phyloP scores from a whole-genome alignment of 2,113 vertebrate genomes.

The Oenanthe oenanthe region DNA sequence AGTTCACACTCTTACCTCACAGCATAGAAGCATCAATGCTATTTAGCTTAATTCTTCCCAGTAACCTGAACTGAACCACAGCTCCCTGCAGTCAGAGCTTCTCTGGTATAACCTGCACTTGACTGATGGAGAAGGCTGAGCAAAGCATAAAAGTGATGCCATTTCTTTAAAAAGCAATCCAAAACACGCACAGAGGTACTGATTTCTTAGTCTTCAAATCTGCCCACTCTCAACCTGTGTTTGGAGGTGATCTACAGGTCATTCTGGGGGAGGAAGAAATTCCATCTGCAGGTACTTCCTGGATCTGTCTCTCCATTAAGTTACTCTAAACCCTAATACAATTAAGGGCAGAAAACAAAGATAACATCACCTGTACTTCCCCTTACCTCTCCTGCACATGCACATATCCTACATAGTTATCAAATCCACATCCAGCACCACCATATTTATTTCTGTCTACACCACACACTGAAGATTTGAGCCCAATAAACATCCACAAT shows the following conservation, averaged over 20 bases:
- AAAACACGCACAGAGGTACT: neutral
- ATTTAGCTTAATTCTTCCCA: neutral
- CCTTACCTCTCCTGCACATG: neutral
- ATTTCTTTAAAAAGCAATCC: neutral
- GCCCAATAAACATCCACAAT: neutral
- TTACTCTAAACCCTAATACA: neutral
- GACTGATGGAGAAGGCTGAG: neutral
- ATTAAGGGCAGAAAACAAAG: neutral
- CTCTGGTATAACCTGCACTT: neutral
- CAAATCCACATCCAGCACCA: neutral
- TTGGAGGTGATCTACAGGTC: neutral
- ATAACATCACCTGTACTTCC: neutral
- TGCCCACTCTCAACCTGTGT: neutral
- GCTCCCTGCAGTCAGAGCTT: neutral
- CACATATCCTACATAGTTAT: neutral
- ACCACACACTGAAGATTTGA: neutral
- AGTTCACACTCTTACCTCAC: neutral
- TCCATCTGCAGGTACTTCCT: neutral
- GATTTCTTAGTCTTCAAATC: neutral
- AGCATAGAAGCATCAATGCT: neutral
- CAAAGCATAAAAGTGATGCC: neutral
- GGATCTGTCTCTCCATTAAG: neutral
- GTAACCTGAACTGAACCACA: neutral
- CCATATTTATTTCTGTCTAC: accelerated
- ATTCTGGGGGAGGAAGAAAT: neutral